Evolutionary conservation across 2,888 invertebrate species (phyloP).

Genomic region (Drosophila falleni): DNA sequence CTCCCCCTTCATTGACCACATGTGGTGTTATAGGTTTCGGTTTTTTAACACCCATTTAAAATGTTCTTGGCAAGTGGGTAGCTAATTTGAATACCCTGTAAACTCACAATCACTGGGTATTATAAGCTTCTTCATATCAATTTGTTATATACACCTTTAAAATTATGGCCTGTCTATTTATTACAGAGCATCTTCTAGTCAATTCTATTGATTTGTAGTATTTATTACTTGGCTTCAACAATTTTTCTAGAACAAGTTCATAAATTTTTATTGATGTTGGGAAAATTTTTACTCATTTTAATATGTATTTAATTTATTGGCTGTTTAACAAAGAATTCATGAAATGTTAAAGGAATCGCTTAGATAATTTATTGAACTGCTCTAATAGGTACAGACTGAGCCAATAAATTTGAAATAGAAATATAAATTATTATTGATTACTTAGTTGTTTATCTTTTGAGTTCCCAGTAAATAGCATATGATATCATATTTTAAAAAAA

Average conservation of each 20-base stretch:
- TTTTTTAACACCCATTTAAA: constrained; percentile 3
- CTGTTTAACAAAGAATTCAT: constrained; percentile 43
- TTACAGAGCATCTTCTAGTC: constrained; percentile 2
- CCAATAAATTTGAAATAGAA: constrained; percentile 8
- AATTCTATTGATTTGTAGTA: neutral
- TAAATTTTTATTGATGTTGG: constrained; percentile 31
- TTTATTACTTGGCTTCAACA: constrained; percentile 11
- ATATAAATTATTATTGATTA: constrained; percentile 36
- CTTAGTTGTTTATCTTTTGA: constrained; percentile 9
- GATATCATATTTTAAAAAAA: constrained; percentile 12
- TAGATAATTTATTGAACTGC: constrained; percentile 16
- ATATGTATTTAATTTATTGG: constrained; percentile 46
- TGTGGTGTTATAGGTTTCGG: constrained; percentile 16
- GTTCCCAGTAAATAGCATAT: constrained; percentile 11
- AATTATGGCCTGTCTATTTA: neutral
- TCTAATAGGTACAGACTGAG: constrained; percentile 19
- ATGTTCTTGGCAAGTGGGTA: constrained; percentile 3
- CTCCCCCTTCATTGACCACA: constrained; percentile 14
- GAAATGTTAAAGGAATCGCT: constrained; percentile 36
- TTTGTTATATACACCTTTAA: neutral
- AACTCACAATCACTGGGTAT: neutral
- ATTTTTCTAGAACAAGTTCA: constrained; percentile 23
- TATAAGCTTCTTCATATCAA: neutral
- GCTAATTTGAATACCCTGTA: neutral
- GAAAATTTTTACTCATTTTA: constrained; percentile 13